Evolutionary conservation across 2,888 invertebrate genomes (phyloP), one percentile per base, ranked within the genome.

Genomic region (Hedychridium roseum): DNA sequence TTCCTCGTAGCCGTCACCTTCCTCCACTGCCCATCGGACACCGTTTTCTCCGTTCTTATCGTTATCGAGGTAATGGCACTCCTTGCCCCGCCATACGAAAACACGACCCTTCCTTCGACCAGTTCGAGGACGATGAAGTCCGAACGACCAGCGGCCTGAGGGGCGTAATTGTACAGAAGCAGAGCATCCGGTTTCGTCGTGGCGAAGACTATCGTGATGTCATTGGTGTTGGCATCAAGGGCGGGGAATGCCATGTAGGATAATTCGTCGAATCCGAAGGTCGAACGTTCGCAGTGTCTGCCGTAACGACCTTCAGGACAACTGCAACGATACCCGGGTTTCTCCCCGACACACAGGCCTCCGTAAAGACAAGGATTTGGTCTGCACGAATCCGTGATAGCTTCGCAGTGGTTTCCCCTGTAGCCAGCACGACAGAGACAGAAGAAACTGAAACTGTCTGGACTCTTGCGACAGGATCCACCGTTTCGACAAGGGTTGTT

Each of bases 61-160:
- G 87, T 83, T 2, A 94, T 86, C 0, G 90, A 87, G 0, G 92
- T 91, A 26, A 94, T 92, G 1, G 94, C 93, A 17, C 94, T 94
- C 68, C 94, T 83, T 0, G 92, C 88, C 2, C 93, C 92, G 9
- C 94, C 94, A 74, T 92, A 95, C 0, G 95, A 94, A 78, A 97
- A 95, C 12, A 89, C 84, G 0, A 94, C 90, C 64, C 86, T 88
- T 1, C 96, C 94, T 45, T 87, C 85, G 0, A 94, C 83, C 39
- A 97, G 79, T 80, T 97, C 96, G 53, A 97, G 85, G 0, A 96
- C 94, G 26, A 97, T 87, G 73, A 97, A 97, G 79, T 95, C 94
- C 0, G 93, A 94, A 58, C 94, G 83, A 6, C 94, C 94, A 2
- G 92, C 92, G 18, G 88, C 90, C 74, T 93, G 93, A 1, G 88